Evolutionary conservation across 2,888 invertebrate species (phyloP), one percentile per base, ranked within the genome.

Genomic region (Agriopis leucophaearia): DNA sequence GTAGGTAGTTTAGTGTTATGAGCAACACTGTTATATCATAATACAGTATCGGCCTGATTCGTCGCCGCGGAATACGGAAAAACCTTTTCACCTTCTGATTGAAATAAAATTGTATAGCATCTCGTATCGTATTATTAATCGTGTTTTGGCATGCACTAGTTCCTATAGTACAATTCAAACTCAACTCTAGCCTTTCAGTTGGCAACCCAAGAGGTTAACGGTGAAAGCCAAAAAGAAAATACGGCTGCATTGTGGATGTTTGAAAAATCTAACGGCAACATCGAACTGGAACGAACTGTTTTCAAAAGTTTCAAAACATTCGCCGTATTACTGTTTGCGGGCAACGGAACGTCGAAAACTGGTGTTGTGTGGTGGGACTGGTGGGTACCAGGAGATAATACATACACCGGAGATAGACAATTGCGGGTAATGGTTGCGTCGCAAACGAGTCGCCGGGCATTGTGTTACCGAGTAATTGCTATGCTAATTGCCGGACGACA

Each of bases 391-490:
- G 27, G 62, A 64, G 50, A 54, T 71, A 63, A 71, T 71, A 52
- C 61, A 54, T 45, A 58, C 15, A 66, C 69, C 66, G 73, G 71
- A 74, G 68, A 73, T 71, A 55, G 66, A 16, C 63, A 71, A 73
- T 75, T 68, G 61, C 54, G 45, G 59, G 52, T 42, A 69, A 59
- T 68, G 60, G 36, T 40, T 48, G 64, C 42, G 57, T 65, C 51
- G 57, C 66, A 51, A 69, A 66, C 64, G 47, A 68, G 66, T 63
- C 51, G 51, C 42, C 58, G 69, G 69, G 71, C 75, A 77, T 82
- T 78, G 75, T 80, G 72, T 80, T 79, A 67, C 79, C 62, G 69
- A 65, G 56, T 75, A 77, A 80, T 79, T 81, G 75, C 70, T 66
- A 73, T 76, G 78, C 64, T 77, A 77, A 81, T 79, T 77, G 74